Evolutionary conservation across 2,797 vertebrate species (phyloP).

Genomic region (Microhierax caerulescens): DNA sequence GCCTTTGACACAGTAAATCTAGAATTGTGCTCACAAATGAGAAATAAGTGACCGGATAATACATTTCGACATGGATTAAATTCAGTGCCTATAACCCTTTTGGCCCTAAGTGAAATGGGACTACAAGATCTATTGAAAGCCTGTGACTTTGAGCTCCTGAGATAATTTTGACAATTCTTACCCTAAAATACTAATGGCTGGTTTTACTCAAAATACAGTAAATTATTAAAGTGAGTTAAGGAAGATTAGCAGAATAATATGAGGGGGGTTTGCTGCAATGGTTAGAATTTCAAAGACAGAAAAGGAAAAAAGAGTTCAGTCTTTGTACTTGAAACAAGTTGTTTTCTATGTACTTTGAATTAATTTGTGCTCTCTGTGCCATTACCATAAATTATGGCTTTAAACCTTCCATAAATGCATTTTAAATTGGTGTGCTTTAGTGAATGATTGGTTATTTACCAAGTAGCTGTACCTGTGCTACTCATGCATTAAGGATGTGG

Average conservation of each 20-base stretch:
- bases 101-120: not conserved
- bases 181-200: not conserved
- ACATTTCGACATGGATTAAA: not conserved
- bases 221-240: not conserved
- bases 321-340: slow-evolving; percentile 59
- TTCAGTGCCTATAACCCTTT: not conserved
- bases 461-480: slow-evolving; percentile 54
- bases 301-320: not conserved
- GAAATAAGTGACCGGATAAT: not conserved
- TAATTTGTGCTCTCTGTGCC: slow-evolving; percentile 67
- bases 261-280: not conserved
- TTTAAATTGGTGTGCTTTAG: slow-evolving; percentile 72
- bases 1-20: not conserved
- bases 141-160: not conserved
- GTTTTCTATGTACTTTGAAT: slow-evolving; percentile 66
- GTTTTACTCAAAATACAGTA: not conserved
- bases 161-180: not conserved
- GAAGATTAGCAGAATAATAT: not conserved
- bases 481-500: slow-evolving; percentile 47
- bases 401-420: slow-evolving; percentile 70
- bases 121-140: not conserved
- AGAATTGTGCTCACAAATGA: not conserved
- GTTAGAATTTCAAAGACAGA: slow-evolving; percentile 36
- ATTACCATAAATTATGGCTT: slow-evolving; percentile 73
- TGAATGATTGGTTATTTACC: slow-evolving; percentile 76